A percentile compares a stretch with the other conserved stretches of the same genome.
phyloP scores from a whole-genome alignment of 1,140 invertebrate genomes.

The Lepidostoma basale region DNA sequence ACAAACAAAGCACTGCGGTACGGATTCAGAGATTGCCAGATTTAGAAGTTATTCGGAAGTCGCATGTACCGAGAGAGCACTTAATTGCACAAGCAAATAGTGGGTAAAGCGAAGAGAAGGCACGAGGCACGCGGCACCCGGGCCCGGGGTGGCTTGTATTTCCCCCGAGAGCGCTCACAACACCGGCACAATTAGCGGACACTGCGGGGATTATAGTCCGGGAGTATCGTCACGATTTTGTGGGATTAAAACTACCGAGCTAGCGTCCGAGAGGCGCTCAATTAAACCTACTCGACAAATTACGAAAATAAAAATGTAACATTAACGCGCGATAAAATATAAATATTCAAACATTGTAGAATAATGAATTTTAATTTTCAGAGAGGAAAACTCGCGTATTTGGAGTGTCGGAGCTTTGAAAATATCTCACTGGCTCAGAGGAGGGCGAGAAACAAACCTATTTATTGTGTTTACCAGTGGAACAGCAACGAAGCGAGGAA shows the following conservation, averaged over 20 bases:
- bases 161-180: background rate
- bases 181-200: constrained; percentile 25
- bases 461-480: background rate
- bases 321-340: too few relatives aligned
- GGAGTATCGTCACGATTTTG: constrained; percentile 14
- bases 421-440: background rate
- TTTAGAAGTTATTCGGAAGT: background rate
- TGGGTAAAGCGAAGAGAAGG: background rate
- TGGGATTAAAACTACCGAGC: background rate
- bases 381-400: too few relatives aligned
- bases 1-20: too few relatives aligned
- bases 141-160: background rate
- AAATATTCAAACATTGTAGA: too few relatives aligned
- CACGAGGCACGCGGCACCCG: constrained; percentile 4
- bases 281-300: too few relatives aligned
- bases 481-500: background rate
- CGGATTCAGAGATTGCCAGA: too few relatives aligned
- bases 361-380: too few relatives aligned
- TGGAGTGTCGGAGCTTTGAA: too few relatives aligned
- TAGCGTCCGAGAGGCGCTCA: too few relatives aligned
- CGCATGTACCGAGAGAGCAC: background rate
- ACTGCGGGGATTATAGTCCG: constrained; percentile 14
- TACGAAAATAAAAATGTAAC: too few relatives aligned
- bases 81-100: constrained; percentile 25
- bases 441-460: too few relatives aligned